Conservation (phyloP, 2,888 invertebrate genomes). For the Pocota personata region DNA sequence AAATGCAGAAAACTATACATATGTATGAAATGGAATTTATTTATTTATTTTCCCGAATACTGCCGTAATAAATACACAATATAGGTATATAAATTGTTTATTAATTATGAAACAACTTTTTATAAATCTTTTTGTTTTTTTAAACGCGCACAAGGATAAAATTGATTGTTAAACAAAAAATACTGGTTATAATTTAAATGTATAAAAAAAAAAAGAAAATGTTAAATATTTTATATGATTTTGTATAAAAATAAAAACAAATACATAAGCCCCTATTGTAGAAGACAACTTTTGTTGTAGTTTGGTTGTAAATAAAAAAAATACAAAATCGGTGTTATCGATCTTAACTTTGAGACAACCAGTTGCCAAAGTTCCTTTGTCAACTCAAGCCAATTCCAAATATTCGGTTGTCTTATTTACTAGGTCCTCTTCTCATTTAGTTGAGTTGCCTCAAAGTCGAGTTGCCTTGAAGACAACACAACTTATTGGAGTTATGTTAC, state of each 20-base stretch:
- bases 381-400: too few relatives aligned
- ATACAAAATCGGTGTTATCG: background rate
- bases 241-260: constrained; percentile 45
- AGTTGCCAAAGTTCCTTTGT: background rate
- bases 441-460: background rate
- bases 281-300: background rate
- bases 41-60: background rate
- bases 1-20: background rate
- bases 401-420: too few relatives aligned
- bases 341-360: background rate
- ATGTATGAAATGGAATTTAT: background rate
- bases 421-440: too few relatives aligned
- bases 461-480: background rate
- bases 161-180: constrained; percentile 12
- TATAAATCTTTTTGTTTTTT: background rate
- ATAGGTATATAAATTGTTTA: background rate
- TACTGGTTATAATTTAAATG: constrained; percentile 44
- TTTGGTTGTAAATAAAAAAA: constrained; percentile 3
- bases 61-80: constrained; percentile 15
- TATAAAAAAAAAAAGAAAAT: constrained; percentile 47
- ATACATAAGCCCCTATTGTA: background rate
- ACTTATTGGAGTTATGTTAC: background rate
- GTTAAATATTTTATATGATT: constrained; percentile 67
- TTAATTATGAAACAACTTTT: background rate
- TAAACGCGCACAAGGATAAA: constrained; percentile 28